phyloP scores from a whole-genome alignment of 2,888 invertebrate species.

The Meganola albula region DNA sequence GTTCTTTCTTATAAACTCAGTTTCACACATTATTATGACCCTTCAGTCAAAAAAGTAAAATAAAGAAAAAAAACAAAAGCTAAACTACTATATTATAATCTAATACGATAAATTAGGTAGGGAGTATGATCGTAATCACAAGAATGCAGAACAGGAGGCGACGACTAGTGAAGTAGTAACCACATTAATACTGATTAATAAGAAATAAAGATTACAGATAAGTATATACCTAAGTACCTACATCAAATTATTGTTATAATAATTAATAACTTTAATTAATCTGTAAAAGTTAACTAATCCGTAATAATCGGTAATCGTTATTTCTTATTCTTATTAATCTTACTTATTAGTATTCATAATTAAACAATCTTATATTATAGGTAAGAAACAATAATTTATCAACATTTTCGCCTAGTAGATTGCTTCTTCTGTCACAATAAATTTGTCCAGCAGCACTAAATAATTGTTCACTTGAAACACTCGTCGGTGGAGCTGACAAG shows the following conservation, averaged over 20 bases:
- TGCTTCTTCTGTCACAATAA: conserved; percentile 6
- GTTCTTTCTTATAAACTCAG: too few relatives aligned
- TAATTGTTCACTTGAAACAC: conserved; percentile 10
- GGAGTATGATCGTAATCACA: conserved; percentile 6
- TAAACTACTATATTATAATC: conserved; percentile 7
- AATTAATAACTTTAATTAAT: too few relatives aligned
- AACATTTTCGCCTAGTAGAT: conserved; percentile 8
- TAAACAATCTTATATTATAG: conserved; percentile 13
- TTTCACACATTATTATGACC: too few relatives aligned
- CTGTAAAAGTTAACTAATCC: too few relatives aligned
- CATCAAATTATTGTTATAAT: too few relatives aligned
- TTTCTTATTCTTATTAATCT: too few relatives aligned
- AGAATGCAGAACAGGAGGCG: conserved; percentile 5
- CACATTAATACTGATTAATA: too few relatives aligned
- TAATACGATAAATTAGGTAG: too few relatives aligned
- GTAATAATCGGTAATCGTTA: conserved; percentile 5
- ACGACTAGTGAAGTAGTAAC: conserved; percentile 7
- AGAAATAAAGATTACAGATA: too few relatives aligned
- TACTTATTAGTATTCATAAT: conserved; percentile 16
- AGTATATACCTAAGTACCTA: too few relatives aligned
- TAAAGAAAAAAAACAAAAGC: conserved; percentile 1
- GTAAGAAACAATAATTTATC: conserved; percentile 10
- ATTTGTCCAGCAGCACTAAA: conserved; percentile 19
- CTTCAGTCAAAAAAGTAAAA: too few relatives aligned
- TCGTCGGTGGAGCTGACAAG: conserved; percentile 10